phyloP scores from a whole-genome alignment of 1,140 invertebrate species.

The Solenopsis invicta region DNA sequence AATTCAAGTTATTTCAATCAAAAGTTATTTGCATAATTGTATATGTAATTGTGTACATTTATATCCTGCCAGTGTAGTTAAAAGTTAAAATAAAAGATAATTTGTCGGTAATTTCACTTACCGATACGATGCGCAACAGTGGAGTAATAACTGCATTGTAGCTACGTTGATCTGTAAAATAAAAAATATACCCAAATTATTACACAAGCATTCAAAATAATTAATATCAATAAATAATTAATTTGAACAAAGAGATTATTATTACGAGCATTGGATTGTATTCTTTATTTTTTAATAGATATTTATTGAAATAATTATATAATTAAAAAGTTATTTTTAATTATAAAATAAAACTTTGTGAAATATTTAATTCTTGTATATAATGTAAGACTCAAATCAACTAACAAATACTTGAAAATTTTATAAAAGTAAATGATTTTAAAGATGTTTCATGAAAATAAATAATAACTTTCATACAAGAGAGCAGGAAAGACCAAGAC shows the following conservation, averaged over 20 bases:
- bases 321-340: not conserved
- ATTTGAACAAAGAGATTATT: not conserved
- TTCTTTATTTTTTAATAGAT: not conserved
- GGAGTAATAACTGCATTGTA: not conserved
- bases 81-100: not conserved
- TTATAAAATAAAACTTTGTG: not conserved
- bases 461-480: not conserved
- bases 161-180: not conserved
- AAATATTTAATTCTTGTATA: too few species aligned
- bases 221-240: not conserved
- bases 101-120: too few species aligned
- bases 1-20: too few species aligned
- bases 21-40: too few species aligned
- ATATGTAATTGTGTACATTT: too few species aligned
- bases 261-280: not conserved
- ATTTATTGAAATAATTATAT: not conserved
- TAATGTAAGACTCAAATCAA: too few species aligned
- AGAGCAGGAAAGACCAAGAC: not conserved
- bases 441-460: not conserved
- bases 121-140: not conserved
- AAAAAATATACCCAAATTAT: conserved; percentile 1
- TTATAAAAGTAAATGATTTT: not conserved
- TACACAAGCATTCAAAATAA: not conserved
- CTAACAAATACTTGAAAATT: not conserved
- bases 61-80: too few species aligned